Percentiles rank a stretch among this genome's conserved stretches.
phyloP scores from a whole-genome alignment of 2,888 invertebrate genomes.

The Drosophila pseudotakahashii region DNA sequence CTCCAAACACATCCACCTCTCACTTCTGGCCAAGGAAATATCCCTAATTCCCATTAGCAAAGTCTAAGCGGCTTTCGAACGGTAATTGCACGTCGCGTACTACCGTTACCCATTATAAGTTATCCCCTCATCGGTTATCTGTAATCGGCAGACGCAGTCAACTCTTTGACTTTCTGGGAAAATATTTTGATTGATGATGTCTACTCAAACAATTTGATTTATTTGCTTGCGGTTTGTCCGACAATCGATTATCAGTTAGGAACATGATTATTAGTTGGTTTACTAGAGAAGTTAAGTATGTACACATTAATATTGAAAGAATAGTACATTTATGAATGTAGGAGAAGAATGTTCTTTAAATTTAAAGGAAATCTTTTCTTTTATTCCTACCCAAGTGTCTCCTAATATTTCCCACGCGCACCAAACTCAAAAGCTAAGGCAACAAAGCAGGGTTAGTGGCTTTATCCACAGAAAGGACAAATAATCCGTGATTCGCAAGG shows the following conservation, averaged over 20 bases:
- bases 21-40: conserved; percentile 2
- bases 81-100: conserved; percentile 60
- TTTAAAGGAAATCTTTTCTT: neutral
- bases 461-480: conserved; percentile 18
- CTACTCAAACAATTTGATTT: neutral
- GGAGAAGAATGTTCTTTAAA: neutral
- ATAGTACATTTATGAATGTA: neutral
- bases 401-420: neutral
- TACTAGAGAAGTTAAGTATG: neutral
- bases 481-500: conserved; percentile 21
- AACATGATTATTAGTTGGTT: neutral
- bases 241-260: neutral
- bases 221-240: neutral
- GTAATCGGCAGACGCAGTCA: conserved; percentile 31
- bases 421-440: neutral
- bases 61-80: conserved; percentile 66
- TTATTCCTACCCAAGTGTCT: neutral
- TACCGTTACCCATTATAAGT: conserved; percentile 3
- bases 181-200: neutral
- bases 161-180: conserved; percentile 33
- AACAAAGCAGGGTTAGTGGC: conserved; percentile 13
- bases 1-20: neutral
- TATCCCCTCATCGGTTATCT: conserved; percentile 16
- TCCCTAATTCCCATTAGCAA: conserved; percentile 41
- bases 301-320: neutral